Evolutionary conservation across 2,797 vertebrate species (phyloP), one percentile per base, ranked within the genome.

Genomic region (Chelon auratus): DNA sequence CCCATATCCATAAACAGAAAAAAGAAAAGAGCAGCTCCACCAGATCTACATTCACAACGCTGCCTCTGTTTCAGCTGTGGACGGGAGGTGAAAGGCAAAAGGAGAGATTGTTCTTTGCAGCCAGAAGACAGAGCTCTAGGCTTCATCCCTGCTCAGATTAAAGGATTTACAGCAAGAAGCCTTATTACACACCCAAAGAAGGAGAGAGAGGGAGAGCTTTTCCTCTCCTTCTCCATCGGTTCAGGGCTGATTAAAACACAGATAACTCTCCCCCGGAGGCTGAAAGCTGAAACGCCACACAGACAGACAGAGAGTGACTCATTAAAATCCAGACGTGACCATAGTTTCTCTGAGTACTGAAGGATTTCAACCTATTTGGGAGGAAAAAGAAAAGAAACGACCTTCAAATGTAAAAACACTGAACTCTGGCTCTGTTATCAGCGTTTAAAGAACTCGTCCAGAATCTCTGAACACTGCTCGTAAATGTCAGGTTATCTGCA

Each of bases 61-160:
- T 8, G 69, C 15, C 79, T 84, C 76, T 79, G 85, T 87, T 68
- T 70, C 67, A 24, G 68, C 43, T 7, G 36, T 2, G 42, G 26
- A 37, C 70, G 9, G 42, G 50, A 82, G 51, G 9, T 40, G 9
- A 40, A 9, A 60, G 48, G 48, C 37, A 72, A 71, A 72, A 51
- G 67, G 78, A 74, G 63, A 39, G 80, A 81, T 82, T 83, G 80
- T 87, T 86, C 74, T 76, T 45, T 68, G 75, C 81, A 86, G 82
- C 76, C 82, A 88, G 83, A 84, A 82, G 78, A 84, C 72, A 77
- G 84, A 90, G 84, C 89, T 80, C 71, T 30, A 81, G 71, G 69
- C 83, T 75, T 82, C 90, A 86, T 87, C 89, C 88, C 80, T 80
- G 37, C 85, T 84, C 77, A 89, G 89, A 91, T 90, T 89, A 89